Evolutionary conservation across 2,797 vertebrate species (phyloP), one percentile per base, ranked within the genome.

Genomic region (Tokudaia muenninki): DNA sequence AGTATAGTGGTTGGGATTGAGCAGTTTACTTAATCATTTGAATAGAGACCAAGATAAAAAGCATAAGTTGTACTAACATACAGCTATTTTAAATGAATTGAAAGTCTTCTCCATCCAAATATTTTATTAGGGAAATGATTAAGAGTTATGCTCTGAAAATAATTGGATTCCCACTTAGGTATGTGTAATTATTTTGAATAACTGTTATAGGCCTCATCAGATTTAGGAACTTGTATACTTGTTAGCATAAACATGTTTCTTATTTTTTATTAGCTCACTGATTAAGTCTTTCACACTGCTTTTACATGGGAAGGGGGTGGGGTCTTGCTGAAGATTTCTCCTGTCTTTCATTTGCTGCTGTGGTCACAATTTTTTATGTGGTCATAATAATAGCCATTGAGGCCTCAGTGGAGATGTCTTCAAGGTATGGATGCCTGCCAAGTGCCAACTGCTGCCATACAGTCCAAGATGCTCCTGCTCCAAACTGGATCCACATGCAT

Each of bases 381-480:
- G 88, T 93, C 67, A n/a, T 93, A 93, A 74, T 70, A 92, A 59
- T 82, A 65, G 63, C 34, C 17, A 47, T 72, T 87, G n/a, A 94
- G 74, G 59, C 57, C 59, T 91, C 44, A 47, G 11, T 63, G 59
- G 31, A 59, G 29, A 87, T 93, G 63, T 97, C 82, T 92, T 93
- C 70, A 95, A 47, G 74, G 77, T 96, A 17, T 75, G 21, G 4
- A 22, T 90, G 4, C 34, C 72, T 96, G 80, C 87, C 92, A 97
- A 98, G 79, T 87, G 79, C 70, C 87, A 92, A 88, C 31, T 92
- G 44, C 95, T 91, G 72, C 75, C 91, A 11, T 50, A 31, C 79
- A 78, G 75, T 95, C 83, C 31, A 80, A 95, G 72, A 92, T 79
- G 12, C 92, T 95, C 37, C 80, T 97, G 19, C 10, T 94, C 44